Evolutionary conservation across 2,888 invertebrate genomes (phyloP).

Genomic region (Amorpha juglandis): DNA sequence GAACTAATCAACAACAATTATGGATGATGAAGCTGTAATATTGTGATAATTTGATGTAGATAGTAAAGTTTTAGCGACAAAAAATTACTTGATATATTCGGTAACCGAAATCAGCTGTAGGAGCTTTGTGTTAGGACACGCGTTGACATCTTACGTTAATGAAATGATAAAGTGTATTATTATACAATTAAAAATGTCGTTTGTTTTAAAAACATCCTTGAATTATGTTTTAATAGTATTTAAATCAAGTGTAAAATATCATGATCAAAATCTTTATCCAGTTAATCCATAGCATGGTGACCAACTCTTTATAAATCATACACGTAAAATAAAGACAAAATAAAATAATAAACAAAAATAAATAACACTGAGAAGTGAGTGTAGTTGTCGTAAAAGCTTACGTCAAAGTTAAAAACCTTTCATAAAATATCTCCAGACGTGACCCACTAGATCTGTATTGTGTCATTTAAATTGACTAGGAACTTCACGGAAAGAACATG

Average conservation of each 20-base stretch:
- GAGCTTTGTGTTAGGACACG: too few relatives aligned
- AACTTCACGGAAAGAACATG: not conserved
- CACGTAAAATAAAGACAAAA: not conserved
- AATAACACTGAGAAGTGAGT: too few relatives aligned
- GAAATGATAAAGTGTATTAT: too few relatives aligned
- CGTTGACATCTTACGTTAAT: too few relatives aligned
- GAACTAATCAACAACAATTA: constrained; percentile 8
- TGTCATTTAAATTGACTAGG: not conserved
- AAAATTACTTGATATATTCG: not conserved
- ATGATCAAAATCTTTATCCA: not conserved
- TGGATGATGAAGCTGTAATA: constrained; percentile 2
- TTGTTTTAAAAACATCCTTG: too few relatives aligned
- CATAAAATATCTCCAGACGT: not conserved
- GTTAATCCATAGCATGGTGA: not conserved
- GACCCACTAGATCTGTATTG: not conserved
- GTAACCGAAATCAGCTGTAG: too few relatives aligned
- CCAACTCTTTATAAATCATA: not conserved
- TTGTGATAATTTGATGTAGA: not conserved
- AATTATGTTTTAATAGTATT: too few relatives aligned
- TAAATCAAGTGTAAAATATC: too few relatives aligned
- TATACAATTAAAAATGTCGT: too few relatives aligned
- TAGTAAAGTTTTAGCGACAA: not conserved
- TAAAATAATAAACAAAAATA: too few relatives aligned
- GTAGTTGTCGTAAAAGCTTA: too few relatives aligned
- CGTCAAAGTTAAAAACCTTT: not conserved